Conservation (phyloP, 2,113 vertebrate species). For the Pangasianodon hypophthalmus region DNA sequence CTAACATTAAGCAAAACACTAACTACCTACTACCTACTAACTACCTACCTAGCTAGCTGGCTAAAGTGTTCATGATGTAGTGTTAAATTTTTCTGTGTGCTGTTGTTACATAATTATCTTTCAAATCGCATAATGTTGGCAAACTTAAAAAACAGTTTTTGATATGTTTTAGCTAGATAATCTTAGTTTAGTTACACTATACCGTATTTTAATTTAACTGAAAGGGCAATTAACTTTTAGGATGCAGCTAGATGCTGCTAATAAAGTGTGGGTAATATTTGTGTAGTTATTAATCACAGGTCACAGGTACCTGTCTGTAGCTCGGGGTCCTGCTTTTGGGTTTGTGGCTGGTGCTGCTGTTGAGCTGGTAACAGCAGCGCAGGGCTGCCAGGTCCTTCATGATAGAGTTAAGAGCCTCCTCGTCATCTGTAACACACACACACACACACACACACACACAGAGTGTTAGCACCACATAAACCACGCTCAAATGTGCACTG, state of each 20-base stretch:
- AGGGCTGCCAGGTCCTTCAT: slow-evolving; percentile 90
- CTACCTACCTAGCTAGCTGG: background rate
- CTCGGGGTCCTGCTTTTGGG: slow-evolving; percentile 77
- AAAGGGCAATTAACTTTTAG: background rate
- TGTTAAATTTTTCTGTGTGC: background rate
- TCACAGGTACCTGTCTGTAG: slow-evolving; percentile 74
- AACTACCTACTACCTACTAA: too few species aligned
- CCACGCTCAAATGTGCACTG: background rate
- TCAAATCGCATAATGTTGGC: background rate
- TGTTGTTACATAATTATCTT: background rate
- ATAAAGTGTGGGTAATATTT: slow-evolving; percentile 9
- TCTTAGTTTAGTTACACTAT: background rate
- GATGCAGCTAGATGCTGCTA: background rate
- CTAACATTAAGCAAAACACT: background rate
- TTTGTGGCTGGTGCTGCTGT: slow-evolving; percentile 78
- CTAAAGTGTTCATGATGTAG: background rate
- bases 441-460: background rate
- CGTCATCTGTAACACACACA: slow-evolving; percentile 76
- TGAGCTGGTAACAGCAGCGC: slow-evolving; percentile 77
- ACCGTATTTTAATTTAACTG: background rate
- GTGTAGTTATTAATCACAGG: background rate
- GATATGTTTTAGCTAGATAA: background rate
- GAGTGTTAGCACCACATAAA: slow-evolving; percentile 12
- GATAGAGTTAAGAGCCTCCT: slow-evolving; percentile 89
- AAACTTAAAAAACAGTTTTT: background rate